phyloP scores from a whole-genome alignment of 2,113 vertebrate species.

The Leucosticte australis region DNA sequence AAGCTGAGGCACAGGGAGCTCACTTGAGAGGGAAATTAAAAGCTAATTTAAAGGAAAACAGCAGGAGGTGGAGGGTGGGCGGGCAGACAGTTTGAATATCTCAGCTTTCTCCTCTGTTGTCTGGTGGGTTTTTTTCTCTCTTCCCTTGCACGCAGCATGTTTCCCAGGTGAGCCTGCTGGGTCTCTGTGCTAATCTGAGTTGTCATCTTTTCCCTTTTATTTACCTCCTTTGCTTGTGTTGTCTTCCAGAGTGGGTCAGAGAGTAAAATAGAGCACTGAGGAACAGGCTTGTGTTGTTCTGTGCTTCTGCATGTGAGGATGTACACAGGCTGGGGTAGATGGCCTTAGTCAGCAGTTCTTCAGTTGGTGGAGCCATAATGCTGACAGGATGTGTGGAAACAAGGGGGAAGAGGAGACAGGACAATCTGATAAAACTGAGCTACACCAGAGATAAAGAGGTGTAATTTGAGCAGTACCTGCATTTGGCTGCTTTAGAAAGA shows the following conservation, averaged over 20 bases:
- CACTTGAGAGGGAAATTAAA: background rate
- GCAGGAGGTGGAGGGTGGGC: background rate
- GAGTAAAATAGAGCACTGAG: background rate
- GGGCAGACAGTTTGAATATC: background rate
- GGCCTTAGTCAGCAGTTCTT: background rate
- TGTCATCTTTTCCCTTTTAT: background rate
- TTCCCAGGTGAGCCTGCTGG: slow-evolving; percentile 18
- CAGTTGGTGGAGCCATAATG: slow-evolving; percentile 60
- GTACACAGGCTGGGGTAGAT: background rate
- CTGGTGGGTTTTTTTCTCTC: background rate
- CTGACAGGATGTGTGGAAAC: slow-evolving; percentile 18
- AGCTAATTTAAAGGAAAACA: background rate
- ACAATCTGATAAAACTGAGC: background rate
- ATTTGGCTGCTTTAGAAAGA: background rate
- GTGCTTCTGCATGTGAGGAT: background rate
- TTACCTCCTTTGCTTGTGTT: background rate
- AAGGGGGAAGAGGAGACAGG: slow-evolving; percentile 27
- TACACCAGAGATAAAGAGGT: background rate
- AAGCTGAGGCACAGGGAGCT: background rate
- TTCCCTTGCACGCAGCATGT: background rate
- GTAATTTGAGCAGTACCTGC: background rate
- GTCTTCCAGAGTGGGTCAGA: background rate
- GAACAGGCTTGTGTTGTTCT: slow-evolving; percentile 2
- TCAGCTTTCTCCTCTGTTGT: background rate
- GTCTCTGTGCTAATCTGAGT: background rate